phyloP scores from a whole-genome alignment of 1,140 invertebrate species.

The Papilio dardanus region DNA sequence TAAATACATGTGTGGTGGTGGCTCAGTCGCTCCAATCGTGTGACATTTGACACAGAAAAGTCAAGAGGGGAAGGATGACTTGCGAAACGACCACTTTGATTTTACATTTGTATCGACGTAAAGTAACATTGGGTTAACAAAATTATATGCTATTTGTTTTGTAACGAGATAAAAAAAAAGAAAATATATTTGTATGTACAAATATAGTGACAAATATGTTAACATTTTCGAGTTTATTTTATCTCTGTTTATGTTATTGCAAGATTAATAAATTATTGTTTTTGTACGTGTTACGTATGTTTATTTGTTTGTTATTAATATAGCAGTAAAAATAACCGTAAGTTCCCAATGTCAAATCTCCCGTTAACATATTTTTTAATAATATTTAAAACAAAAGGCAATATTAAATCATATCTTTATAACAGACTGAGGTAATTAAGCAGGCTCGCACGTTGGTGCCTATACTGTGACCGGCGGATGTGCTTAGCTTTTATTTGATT shows the following conservation, averaged over 20 bases:
- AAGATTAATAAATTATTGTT: constrained; percentile 6
- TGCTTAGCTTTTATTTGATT: constrained; percentile 67
- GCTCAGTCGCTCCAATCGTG: background rate
- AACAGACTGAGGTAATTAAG: background rate
- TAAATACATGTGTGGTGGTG: constrained; percentile 25
- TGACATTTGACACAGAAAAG: constrained; percentile 41
- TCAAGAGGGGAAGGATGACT: constrained; percentile 35
- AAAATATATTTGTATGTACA: constrained; percentile 22
- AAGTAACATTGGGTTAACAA: constrained; percentile 1
- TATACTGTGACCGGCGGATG: constrained; percentile 39
- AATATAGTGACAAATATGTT: constrained; percentile 28
- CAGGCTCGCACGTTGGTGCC: background rate
- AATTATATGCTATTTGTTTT: constrained; percentile 4
- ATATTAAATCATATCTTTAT: background rate
- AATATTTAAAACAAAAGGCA: too few relatives aligned
- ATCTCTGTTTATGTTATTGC: background rate
- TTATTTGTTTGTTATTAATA: background rate
- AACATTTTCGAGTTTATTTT: background rate
- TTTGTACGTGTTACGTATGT: background rate
- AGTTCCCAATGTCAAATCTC: too few relatives aligned
- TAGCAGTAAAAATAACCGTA: too few relatives aligned
- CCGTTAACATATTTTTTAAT: too few relatives aligned
- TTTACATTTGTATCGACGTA: constrained; percentile 15
- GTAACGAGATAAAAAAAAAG: background rate
- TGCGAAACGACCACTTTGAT: constrained; percentile 36